phyloP scores from a whole-genome alignment of 2,888 invertebrate genomes.

The Nomada flava region DNA sequence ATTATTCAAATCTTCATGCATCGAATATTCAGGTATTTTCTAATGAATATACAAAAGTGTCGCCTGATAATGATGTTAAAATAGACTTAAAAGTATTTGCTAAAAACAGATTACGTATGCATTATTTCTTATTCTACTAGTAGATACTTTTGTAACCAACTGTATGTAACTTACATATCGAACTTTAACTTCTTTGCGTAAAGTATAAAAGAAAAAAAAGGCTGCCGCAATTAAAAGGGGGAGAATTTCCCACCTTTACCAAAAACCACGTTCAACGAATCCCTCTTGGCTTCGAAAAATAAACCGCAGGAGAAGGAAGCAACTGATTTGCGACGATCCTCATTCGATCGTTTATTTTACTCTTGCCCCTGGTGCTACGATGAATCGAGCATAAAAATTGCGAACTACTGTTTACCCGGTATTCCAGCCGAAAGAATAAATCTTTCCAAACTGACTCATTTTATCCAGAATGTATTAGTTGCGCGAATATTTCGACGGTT shows the following conservation, averaged over 20 bases:
- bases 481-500: not conserved
- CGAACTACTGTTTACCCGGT: conserved; percentile 34
- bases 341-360: conserved; percentile 50
- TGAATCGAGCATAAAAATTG: conserved; percentile 53
- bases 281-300: conserved; percentile 44
- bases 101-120: no score
- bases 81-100: no score
- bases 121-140: no score
- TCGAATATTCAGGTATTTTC: no score
- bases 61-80: no score
- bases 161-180: not conserved
- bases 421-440: conserved; percentile 28
- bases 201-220: not conserved
- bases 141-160: no score
- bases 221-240: not conserved
- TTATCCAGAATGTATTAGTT: conserved; percentile 18
- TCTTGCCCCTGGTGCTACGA: conserved; percentile 21
- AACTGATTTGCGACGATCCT: conserved; percentile 45
- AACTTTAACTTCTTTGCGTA: not conserved
- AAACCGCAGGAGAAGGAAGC: conserved; percentile 45
- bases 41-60: no score
- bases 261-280: conserved; percentile 31
- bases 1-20: no score
- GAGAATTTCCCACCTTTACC: conserved; percentile 19
- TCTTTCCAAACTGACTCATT: conserved; percentile 11